Evolutionary conservation across 2,888 invertebrate species (phyloP), one percentile per base, ranked within the genome.

Genomic region (Teleiodes luculella): DNA sequence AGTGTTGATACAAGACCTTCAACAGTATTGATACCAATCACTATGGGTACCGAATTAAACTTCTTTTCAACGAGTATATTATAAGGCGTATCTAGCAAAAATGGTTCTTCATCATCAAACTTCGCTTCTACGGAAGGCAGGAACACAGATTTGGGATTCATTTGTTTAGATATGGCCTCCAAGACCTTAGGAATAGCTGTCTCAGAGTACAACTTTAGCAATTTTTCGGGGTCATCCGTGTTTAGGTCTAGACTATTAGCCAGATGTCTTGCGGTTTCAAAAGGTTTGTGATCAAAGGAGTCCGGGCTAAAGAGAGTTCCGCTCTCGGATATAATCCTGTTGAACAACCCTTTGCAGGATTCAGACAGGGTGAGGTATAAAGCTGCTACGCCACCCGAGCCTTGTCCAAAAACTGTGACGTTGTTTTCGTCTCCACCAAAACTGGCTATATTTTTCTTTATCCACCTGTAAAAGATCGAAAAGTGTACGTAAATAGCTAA

Each of bases 21-120:
- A 0, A 87, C 90, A 0, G 91, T 90, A 50, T 88, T 91, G 0
- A 91, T 70, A 0, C 92, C 92, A 59, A 91, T 78, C 3, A 92
- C 81, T 0, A 85, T 68, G 0, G 92, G 91, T 5, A 91, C 87
- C 0, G 85, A 77, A 16, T 86, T 72, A 31, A 83, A 80, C 1
- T 66, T 65, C 31, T 80, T 72, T 5, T 66, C 70, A 2, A 66
- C 65, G 10, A 91, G 55, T 7, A 90, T 76, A 39, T 83, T 90
- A 61, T 65, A 92, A 48, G 70, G 93, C 67, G 62, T 76, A 45
- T 86, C 86, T 0, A 67, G 73, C n/a, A 85, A 62, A 55, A 86
- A 90, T 3, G 86, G 73, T 54, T 86, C 86, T 64, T 83, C 89
- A 1, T 73, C 78, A 0, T 81, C 78, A 36, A 81, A 86, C 8